These are phyloP conservation scores for Hippocampus guttulatus DNA, from an alignment of 2,113 vertebrate species.

Conservation along the genomic window DNA sequence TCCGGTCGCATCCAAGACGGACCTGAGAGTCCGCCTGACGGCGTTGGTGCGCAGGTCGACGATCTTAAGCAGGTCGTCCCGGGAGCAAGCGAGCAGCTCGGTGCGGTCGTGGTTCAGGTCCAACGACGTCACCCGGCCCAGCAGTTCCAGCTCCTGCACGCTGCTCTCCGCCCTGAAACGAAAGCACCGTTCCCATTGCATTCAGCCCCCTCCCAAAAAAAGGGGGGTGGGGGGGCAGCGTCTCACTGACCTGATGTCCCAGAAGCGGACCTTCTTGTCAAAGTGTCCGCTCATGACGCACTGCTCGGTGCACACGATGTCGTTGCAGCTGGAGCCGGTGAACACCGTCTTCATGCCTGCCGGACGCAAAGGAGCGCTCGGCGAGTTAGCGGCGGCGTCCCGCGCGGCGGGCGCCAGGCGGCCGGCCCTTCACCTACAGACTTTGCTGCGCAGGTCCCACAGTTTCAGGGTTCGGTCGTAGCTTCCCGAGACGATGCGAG, in stretches of 20 bases:
- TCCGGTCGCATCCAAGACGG: background rate
- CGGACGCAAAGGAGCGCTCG: background rate
- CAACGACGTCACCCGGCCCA: conserved; percentile 87
- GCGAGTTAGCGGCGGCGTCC: background rate
- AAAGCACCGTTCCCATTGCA: background rate
- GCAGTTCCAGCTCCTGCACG: conserved; percentile 86
- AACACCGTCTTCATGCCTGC: conserved; percentile 98
- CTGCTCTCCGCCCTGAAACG: conserved; percentile 84
- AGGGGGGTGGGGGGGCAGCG: no score
- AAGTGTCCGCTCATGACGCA: conserved; percentile 99
- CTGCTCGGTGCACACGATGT: conserved; percentile 96
- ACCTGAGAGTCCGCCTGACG: conserved; percentile 88
- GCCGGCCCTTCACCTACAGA: conserved; percentile 79
- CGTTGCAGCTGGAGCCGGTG: conserved; percentile 96
- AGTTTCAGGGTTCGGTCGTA: conserved; percentile 97
- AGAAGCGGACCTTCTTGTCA: conserved; percentile 98
- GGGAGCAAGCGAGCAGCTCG: conserved; percentile 89
- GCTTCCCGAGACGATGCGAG: conserved; percentile 94
- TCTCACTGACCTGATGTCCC: conserved; percentile 88
- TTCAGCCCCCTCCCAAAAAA: no score
- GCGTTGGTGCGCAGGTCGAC: conserved; percentile 83
- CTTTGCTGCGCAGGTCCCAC: conserved; percentile 98
- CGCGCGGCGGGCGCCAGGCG: no score
- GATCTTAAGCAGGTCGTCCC: conserved; percentile 90
- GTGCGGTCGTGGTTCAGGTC: conserved; percentile 93